Conservation (phyloP, 23 tunicate species). For the Halocynthia roretzi region DNA sequence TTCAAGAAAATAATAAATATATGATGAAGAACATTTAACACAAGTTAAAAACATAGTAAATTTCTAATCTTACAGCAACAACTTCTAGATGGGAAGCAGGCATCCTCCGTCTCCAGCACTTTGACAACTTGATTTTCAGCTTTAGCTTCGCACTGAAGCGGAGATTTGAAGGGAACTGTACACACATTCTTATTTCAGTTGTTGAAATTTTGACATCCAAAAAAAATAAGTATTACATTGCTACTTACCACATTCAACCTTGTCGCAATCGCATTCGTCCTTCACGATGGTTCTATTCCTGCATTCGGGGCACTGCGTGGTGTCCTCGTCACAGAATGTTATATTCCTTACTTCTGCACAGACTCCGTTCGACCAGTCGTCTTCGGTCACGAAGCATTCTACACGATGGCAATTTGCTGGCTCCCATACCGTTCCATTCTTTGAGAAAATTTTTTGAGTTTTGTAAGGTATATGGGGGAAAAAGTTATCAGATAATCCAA, state of each 20-base stretch:
- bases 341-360: constrained; percentile 21
- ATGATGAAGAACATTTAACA: neutral
- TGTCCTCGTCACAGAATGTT: constrained; percentile 17
- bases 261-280: constrained; percentile 43
- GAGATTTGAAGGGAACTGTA: constrained; percentile 30
- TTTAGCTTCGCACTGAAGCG: constrained; percentile 22
- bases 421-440: constrained; percentile 39
- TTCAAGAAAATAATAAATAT: neutral
- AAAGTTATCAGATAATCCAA: neutral
- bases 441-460: neutral
- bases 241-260: constrained; percentile 46
- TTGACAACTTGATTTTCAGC: constrained; percentile 22
- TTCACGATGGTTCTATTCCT: constrained; percentile 32
- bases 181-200: neutral
- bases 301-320: constrained; percentile 35
- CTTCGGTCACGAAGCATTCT: constrained; percentile 40
- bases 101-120: constrained; percentile 35
- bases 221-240: neutral
- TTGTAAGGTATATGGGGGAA: too few species aligned
- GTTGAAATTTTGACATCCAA: too few species aligned
- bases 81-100: constrained; percentile 52
- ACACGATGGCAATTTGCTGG: constrained; percentile 18
- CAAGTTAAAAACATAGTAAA: neutral
- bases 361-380: constrained; percentile 34
- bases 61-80: constrained; percentile 43